Percentiles rank a stretch among this genome's conserved stretches.
phyloP scores from a whole-genome alignment of 2,888 invertebrate genomes.

The Autographa pulchrina region DNA sequence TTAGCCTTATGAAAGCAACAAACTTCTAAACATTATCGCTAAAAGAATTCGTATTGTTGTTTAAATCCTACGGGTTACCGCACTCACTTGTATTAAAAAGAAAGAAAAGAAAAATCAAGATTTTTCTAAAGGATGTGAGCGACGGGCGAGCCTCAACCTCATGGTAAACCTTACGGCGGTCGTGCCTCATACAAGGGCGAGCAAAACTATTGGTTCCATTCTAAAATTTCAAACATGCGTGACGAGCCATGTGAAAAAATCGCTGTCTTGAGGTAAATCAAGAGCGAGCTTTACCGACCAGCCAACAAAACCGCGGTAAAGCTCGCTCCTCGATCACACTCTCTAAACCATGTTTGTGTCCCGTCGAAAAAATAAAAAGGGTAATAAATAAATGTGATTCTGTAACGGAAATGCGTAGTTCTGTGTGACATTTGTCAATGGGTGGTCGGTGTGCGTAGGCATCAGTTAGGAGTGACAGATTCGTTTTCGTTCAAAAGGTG shows the following conservation, averaged over 20 bases:
- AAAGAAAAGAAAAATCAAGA: conserved; percentile 35
- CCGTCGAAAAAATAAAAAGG: conserved; percentile 65
- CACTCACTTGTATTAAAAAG: conserved; percentile 49
- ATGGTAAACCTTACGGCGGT: no score
- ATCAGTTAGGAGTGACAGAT: conserved; percentile 56
- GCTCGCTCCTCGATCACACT: conserved; percentile 7
- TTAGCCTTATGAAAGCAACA: conserved; percentile 44
- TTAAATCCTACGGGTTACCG: conserved; percentile 43
- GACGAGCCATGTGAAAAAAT: no score
- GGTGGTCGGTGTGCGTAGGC: conserved; percentile 48
- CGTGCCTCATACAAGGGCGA: no score
- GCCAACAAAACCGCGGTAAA: no score
- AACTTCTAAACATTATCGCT: conserved; percentile 42
- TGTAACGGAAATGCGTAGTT: conserved; percentile 73
- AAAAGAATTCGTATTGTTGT: conserved; percentile 41
- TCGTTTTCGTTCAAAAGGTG: conserved; percentile 40
- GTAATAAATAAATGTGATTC: conserved; percentile 73
- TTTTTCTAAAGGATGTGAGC: conserved; percentile 19
- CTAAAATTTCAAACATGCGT: no score
- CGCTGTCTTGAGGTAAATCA: no score
- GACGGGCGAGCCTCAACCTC: no score
- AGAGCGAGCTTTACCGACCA: no score
- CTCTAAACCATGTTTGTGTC: conserved; percentile 53
- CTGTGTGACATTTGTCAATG: conserved; percentile 67
- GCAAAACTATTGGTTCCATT: no score